A percentile compares a stretch with the other conserved stretches of the same genome.
These are phyloP conservation scores for Acronicta aceris DNA, from an alignment of 2,888 invertebrate species.

Conservation along the genomic window DNA sequence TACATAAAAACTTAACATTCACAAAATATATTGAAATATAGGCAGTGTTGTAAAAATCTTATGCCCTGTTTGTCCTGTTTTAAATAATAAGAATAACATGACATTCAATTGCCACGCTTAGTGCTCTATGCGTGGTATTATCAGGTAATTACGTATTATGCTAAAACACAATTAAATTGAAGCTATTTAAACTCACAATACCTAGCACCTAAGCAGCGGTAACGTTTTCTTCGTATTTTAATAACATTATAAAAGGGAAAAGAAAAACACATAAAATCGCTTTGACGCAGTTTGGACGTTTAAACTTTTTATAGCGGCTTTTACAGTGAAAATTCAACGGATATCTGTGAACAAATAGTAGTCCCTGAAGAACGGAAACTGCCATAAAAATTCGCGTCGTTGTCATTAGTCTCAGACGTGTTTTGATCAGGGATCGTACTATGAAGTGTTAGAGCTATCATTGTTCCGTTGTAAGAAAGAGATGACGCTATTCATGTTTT, in stretches of 20 bases:
- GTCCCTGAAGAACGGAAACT: slow-evolving; percentile 78
- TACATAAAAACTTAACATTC: too few species aligned
- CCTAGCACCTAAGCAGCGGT: slow-evolving; percentile 47
- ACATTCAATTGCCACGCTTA: too few species aligned
- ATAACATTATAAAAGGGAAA: slow-evolving; percentile 58
- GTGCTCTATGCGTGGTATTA: too few species aligned
- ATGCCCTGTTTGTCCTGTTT: too few species aligned
- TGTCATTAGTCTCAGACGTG: slow-evolving; percentile 86
- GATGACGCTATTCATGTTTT: slow-evolving; percentile 52
- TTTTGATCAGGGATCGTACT: slow-evolving; percentile 80
- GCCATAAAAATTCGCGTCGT: slow-evolving; percentile 83
- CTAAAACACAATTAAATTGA: too few species aligned
- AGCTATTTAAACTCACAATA: slow-evolving; percentile 21
- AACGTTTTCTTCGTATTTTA: slow-evolving; percentile 49
- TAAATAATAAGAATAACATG: too few species aligned
- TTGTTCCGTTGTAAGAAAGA: slow-evolving; percentile 59
- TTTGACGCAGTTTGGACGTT: slow-evolving; percentile 68
- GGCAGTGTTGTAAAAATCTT: too few species aligned
- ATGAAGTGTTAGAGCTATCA: slow-evolving; percentile 65
- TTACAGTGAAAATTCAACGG: slow-evolving; percentile 78
- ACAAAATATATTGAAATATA: too few species aligned
- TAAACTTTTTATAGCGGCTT: slow-evolving; percentile 77
- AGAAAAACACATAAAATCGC: slow-evolving; percentile 65
- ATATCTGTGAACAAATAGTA: slow-evolving; percentile 80
- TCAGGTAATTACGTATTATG: too few species aligned